A percentile compares a stretch with the other conserved stretches of the same genome.
Evolutionary conservation across 2,797 vertebrate species (phyloP).

Genomic region (Schizothorax lantsangensis): DNA sequence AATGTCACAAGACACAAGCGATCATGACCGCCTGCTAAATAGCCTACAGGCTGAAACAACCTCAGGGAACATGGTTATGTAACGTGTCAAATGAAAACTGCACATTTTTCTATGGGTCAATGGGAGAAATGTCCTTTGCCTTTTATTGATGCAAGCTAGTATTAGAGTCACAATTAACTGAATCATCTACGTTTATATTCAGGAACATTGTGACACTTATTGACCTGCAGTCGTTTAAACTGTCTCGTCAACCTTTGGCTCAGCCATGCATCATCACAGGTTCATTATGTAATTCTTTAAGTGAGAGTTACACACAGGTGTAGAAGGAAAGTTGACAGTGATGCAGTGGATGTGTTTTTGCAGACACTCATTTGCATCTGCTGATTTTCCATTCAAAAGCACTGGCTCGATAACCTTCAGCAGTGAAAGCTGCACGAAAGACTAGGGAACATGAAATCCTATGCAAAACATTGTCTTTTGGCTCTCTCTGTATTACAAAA

Average conservation of each 20-base stretch:
- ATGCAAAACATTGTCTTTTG: conserved; percentile 28
- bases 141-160: background rate
- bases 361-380: conserved; percentile 54
- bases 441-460: conserved; percentile 13
- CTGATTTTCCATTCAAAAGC: conserved; percentile 62
- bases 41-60: conserved; percentile 8
- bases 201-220: background rate
- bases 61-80: conserved; percentile 22
- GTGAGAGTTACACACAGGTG: background rate
- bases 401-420: conserved; percentile 35
- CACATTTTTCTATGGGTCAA: background rate
- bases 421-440: background rate
- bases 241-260: background rate
- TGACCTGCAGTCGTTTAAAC: background rate
- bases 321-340: background rate
- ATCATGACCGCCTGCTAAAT: conserved; percentile 20
- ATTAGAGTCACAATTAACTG: background rate
- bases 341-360: conserved; percentile 13
- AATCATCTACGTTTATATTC: background rate
- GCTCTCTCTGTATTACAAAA: background rate
- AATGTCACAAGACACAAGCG: conserved; percentile 38
- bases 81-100: background rate
- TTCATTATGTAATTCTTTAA: conserved; percentile 2
- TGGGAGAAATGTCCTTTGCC: background rate
- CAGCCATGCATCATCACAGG: background rate